phyloP scores from a whole-genome alignment of 1,140 invertebrate genomes.

The Micrasema minimum region DNA sequence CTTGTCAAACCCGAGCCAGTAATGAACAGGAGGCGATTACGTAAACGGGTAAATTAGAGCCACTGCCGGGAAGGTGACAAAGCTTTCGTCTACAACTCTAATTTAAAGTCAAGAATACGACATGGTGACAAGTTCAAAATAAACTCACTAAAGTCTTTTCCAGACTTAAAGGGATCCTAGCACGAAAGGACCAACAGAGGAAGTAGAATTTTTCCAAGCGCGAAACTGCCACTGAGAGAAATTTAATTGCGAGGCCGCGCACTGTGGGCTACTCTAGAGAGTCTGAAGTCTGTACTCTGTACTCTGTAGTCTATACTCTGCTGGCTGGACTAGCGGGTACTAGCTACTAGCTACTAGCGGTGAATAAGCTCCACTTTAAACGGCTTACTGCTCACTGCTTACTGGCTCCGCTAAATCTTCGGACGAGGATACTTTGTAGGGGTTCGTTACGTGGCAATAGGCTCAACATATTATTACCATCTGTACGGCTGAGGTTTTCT shows the following conservation, averaged over 20 bases:
- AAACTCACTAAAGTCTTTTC: constrained; percentile 25
- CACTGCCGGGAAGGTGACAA: constrained; percentile 27
- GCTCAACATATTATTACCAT: no score
- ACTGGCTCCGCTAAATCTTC: no score
- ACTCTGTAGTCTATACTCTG: no score
- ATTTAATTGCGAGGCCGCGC: constrained; percentile 20
- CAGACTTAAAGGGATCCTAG: constrained; percentile 14
- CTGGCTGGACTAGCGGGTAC: no score
- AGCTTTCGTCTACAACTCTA: constrained; percentile 6
- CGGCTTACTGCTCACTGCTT: no score
- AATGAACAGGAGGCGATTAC: constrained; percentile 13
- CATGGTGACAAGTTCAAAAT: constrained; percentile 18
- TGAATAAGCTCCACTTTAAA: no score
- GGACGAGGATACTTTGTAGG: neutral
- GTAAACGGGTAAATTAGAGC: constrained; percentile 22
- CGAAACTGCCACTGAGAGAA: constrained; percentile 22
- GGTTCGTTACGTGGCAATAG: neutral
- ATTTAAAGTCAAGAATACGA: constrained; percentile 24
- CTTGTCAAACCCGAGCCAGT: constrained; percentile 20
- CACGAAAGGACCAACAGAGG: constrained; percentile 14
- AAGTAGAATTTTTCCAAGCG: constrained; percentile 14
- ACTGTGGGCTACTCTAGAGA: no score
- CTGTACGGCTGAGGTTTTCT: no score
- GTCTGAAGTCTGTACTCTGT: no score
- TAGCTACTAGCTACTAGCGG: no score